These are phyloP conservation scores for Geodia barretti DNA, from an alignment of 37 sponge, comb jelly and placozoan species.

Conservation along the genomic window DNA sequence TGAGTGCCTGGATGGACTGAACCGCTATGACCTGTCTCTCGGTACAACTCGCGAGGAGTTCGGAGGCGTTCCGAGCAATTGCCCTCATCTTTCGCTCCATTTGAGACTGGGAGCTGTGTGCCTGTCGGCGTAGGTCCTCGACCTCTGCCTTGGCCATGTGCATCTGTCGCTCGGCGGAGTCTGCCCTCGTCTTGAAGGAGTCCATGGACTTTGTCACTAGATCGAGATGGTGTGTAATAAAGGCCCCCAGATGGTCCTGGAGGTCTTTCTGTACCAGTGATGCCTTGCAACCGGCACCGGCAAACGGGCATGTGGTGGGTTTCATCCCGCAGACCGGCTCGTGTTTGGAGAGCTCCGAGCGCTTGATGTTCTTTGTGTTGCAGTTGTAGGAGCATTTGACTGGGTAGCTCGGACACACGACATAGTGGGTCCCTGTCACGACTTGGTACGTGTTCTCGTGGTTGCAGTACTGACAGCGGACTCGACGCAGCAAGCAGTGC, in stretches of 20 bases:
- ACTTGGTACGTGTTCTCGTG: slow-evolving; percentile 31
- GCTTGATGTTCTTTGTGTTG: slow-evolving; percentile 19
- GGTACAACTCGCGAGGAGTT: slow-evolving; percentile 26
- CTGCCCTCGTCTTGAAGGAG: slow-evolving; percentile 18
- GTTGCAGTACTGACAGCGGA: slow-evolving; percentile 59
- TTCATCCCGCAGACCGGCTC: slow-evolving; percentile 34
- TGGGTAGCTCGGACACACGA: slow-evolving; percentile 53
- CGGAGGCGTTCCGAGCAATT: slow-evolving; percentile 17
- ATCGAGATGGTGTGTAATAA: slow-evolving; percentile 18
- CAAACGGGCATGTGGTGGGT: slow-evolving; percentile 35
- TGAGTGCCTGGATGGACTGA: slow-evolving; percentile 49
- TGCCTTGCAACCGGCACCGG: slow-evolving; percentile 44
- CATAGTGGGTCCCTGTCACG: slow-evolving; percentile 42
- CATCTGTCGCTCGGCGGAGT: slow-evolving; percentile 36
- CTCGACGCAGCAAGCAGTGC: slow-evolving; percentile 37
- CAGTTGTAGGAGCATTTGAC: slow-evolving; percentile 62
- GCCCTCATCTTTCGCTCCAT: slow-evolving; percentile 19
- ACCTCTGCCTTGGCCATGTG: slow-evolving; percentile 10
- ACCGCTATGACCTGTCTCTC: slow-evolving; percentile 36
- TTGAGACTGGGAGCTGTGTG: not conserved
- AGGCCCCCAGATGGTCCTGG: slow-evolving; percentile 32
- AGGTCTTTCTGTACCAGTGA: slow-evolving; percentile 38
- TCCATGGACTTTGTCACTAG: slow-evolving; percentile 37
- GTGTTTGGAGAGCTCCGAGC: slow-evolving; percentile 41
- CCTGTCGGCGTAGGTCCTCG: not conserved